Conservation (phyloP, 2,888 invertebrate genomes). For the Scaptomyza flava region DNA sequence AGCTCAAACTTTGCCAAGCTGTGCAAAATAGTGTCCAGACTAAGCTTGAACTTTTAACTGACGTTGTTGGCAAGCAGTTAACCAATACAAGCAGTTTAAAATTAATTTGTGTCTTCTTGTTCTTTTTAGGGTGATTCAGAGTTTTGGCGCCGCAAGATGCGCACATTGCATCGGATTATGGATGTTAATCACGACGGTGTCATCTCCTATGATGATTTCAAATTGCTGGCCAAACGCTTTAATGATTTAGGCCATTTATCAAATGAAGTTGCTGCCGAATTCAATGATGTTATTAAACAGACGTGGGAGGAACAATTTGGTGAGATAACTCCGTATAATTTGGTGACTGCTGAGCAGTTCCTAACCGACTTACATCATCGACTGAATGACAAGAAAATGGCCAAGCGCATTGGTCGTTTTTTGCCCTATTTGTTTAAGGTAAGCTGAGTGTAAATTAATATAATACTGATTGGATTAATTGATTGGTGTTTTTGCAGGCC, state of each 20-base stretch:
- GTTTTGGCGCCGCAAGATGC: conserved; percentile 94
- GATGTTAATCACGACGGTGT: conserved; percentile 95
- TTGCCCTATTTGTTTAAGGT: conserved; percentile 93
- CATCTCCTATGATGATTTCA: conserved; percentile 92
- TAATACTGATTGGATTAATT: background rate
- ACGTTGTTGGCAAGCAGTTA: background rate
- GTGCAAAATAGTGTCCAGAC: background rate
- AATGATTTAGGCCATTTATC: conserved; percentile 90
- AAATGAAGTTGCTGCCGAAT: conserved; percentile 88
- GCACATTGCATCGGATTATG: conserved; percentile 92
- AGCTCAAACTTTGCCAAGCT: background rate
- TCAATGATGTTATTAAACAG: conserved; percentile 89
- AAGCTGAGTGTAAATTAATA: conserved; percentile 30
- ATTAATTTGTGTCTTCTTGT: background rate
- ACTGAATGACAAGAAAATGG: conserved; percentile 90
- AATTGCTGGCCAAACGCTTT: conserved; percentile 90
- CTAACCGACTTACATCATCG: conserved; percentile 93
- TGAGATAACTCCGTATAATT: conserved; percentile 91
- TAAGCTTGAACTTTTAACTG: background rate
- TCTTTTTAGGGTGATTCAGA: conserved; percentile 84
- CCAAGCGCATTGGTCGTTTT: conserved; percentile 90
- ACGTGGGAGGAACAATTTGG: conserved; percentile 95
- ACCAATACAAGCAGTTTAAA: background rate
- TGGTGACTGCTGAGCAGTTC: conserved; percentile 92
- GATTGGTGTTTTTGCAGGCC: conserved; percentile 86